Percentiles rank a stretch among this genome's conserved stretches.
These are phyloP conservation scores for Steromphala cineraria DNA, from an alignment of 2,888 invertebrate genomes.

Conservation along the genomic window DNA sequence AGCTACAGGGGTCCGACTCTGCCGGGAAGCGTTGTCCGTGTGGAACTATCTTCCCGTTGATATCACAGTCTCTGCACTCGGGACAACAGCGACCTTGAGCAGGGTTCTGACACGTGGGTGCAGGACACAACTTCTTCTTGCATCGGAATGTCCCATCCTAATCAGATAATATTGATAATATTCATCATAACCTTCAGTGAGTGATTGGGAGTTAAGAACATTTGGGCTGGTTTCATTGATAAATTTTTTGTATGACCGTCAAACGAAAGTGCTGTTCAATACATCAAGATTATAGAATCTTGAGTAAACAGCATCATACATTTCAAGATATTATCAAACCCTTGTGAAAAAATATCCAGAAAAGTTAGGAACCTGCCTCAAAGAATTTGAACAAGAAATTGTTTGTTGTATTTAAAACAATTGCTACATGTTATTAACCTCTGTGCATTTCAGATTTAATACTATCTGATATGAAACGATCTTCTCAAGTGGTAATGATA, in stretches of 20 bases:
- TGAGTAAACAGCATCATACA: too few relatives aligned
- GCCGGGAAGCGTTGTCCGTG: constrained; percentile 47
- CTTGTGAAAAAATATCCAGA: too few relatives aligned
- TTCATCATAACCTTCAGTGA: background rate
- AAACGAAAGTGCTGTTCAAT: too few relatives aligned
- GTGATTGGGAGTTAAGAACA: too few relatives aligned
- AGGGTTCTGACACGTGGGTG: constrained; percentile 37
- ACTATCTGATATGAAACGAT: background rate
- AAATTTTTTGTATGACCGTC: too few relatives aligned
- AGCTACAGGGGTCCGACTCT: constrained; percentile 42
- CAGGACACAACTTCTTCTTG: constrained; percentile 33
- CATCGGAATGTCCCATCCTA: constrained; percentile 44
- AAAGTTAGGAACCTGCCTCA: too few relatives aligned
- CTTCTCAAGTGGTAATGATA: background rate
- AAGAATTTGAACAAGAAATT: too few relatives aligned
- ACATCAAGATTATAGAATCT: too few relatives aligned
- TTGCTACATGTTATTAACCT: too few relatives aligned
- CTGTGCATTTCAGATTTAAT: background rate
- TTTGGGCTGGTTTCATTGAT: background rate
- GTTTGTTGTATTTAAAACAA: too few relatives aligned
- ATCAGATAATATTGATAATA: too few relatives aligned
- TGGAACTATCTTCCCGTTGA: constrained; percentile 33
- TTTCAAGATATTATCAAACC: too few relatives aligned
- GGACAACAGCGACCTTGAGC: constrained; percentile 53
- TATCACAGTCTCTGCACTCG: constrained; percentile 51